Evolutionary conservation across 2,888 invertebrate species (phyloP), one percentile per base, ranked within the genome.

Genomic region (Charanyca ferruginea): DNA sequence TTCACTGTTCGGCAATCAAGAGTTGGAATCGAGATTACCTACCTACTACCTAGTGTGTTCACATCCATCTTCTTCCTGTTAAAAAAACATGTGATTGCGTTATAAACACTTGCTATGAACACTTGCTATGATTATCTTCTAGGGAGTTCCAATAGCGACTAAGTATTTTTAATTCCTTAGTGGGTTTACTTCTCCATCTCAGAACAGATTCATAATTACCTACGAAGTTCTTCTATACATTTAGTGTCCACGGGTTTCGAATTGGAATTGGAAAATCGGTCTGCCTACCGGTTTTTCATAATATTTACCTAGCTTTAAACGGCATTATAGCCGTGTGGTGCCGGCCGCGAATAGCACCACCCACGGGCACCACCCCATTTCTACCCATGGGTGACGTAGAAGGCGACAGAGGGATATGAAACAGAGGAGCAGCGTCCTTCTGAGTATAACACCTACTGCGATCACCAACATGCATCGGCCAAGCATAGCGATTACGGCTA

Each of bases 1-100:
- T 92, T 92, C 92, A 89, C 92, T 86, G 71, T 87, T 89, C 83
- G 85, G 87, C 85, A 86, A 83, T 80, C 82, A 79, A 82, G 64
- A 51, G 63, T 77, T 68, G 77, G 80, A 81, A 84, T 85, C 64
- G 77, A 77, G 66, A 76, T 66, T 79, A 74, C 82, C n/a, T n/a
- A n/a, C n/a, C n/a, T n/a, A n/a, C n/a, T n/a, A n/a, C n/a, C n/a
- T 80, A 87, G 88, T 89, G 89, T 86, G 74, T 85, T 80, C 70
- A 74, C 80, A 82, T 83, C 66, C 80, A 82, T 83, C 66, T 73
- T 66, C 67, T 76, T 73, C 81, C 79, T 82, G 80, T 80, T 73
- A 42, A 64, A 73, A 65, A 44, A 60, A 48, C 44, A 38, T 49
- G 55, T 41, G 51, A 63, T 76, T 67, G 65, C 61, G 63, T 66